These are phyloP conservation scores for Cynoglossus semilaevis DNA, from an alignment of 2,113 vertebrate genomes.

Conservation along the genomic window DNA sequence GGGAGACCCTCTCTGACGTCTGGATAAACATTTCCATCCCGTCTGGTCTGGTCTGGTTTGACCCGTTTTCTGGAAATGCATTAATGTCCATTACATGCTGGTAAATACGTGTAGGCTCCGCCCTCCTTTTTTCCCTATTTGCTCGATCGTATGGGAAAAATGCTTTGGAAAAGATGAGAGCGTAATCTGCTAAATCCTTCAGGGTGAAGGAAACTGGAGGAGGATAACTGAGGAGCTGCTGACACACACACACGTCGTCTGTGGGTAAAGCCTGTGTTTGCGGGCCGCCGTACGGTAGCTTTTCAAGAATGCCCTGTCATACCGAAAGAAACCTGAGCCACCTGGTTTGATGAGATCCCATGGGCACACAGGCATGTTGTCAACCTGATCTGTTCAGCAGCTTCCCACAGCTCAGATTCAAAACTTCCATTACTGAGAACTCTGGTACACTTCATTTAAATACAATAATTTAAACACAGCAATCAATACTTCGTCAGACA, in stretches of 20 bases:
- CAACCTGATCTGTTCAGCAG: conserved; percentile 33
- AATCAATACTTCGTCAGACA: too few species aligned
- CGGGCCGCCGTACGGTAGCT: conserved; percentile 24
- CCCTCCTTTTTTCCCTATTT: conserved; percentile 32
- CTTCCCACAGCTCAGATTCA: neutral
- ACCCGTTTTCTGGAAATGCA: conserved; percentile 26
- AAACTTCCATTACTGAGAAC: too few species aligned
- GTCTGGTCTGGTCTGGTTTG: conserved; percentile 23
- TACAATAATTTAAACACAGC: too few species aligned
- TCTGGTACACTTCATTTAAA: too few species aligned
- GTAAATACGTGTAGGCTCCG: conserved; percentile 12
- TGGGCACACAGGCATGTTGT: conserved; percentile 49
- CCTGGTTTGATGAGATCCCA: conserved; percentile 59
- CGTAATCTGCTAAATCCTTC: conserved; percentile 27
- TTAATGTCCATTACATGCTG: neutral
- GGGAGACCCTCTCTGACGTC: conserved; percentile 43
- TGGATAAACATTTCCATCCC: conserved; percentile 65
- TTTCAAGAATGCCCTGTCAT: conserved; percentile 41
- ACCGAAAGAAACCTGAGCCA: conserved; percentile 47
- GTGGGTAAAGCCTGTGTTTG: conserved; percentile 15
- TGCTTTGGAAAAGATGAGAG: conserved; percentile 17
- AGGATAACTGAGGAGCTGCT: conserved; percentile 25
- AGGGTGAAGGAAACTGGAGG: conserved; percentile 35
- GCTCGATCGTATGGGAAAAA: conserved; percentile 12
- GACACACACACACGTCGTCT: conserved; percentile 13